These are phyloP conservation scores for Astreopora myriophthalma DNA, from an alignment of 64 coral and sea anemone genomes.

Conservation along the genomic window DNA sequence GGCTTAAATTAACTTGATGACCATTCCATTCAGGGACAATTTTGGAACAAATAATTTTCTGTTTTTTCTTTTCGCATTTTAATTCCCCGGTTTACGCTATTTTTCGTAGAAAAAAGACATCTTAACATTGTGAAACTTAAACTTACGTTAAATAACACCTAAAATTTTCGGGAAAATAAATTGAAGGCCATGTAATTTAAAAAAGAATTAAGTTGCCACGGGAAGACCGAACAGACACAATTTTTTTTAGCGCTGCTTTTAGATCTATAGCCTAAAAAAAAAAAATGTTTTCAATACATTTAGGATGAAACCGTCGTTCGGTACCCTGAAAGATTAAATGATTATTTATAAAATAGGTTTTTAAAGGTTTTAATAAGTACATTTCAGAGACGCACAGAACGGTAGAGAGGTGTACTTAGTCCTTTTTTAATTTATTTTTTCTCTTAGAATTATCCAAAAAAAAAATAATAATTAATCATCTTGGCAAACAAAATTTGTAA, in stretches of 20 bases:
- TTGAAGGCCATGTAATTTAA: not conserved
- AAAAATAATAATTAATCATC: not conserved
- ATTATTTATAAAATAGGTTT: not conserved
- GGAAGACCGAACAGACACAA: too few species aligned
- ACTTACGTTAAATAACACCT: too few species aligned
- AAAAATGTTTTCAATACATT: not conserved
- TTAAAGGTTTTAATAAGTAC: not conserved
- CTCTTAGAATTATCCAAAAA: not conserved
- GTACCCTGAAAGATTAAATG: not conserved
- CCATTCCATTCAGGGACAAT: not conserved
- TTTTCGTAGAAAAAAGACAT: too few species aligned
- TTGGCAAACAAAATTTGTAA: too few species aligned
- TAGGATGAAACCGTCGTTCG: not conserved
- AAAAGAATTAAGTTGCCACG: too few species aligned
- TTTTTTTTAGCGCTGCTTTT: not conserved
- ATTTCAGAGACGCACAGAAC: not conserved
- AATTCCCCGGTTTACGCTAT: not conserved
- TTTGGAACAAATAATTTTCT: not conserved
- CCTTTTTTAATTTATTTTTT: not conserved
- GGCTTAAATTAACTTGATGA: not conserved
- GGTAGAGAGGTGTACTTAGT: not conserved
- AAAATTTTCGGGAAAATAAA: not conserved
- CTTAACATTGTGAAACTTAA: too few species aligned
- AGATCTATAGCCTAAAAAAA: not conserved
- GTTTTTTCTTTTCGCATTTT: not conserved